Evolutionary conservation across 53 echinoderm and acorn worm genomes (phyloP).

Genomic region (Henricia sp.): DNA sequence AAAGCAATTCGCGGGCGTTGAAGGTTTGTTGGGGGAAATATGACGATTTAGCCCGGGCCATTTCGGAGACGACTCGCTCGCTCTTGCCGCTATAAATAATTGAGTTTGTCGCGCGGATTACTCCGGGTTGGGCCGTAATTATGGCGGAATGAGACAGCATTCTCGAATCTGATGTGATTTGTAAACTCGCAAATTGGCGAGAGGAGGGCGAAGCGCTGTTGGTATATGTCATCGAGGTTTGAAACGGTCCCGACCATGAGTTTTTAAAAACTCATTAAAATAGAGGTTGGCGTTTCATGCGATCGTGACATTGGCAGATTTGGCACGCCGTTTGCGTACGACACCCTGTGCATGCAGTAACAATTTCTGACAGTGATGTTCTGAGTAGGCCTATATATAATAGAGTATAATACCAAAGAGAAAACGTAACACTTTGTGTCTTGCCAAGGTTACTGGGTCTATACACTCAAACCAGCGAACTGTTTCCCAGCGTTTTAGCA

Average conservation of each 20-base stretch:
- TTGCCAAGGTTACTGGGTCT: too few relatives aligned
- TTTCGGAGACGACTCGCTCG: not conserved
- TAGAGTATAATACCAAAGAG: too few relatives aligned
- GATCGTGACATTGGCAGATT: too few relatives aligned
- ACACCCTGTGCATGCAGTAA: too few relatives aligned
- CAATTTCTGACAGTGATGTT: too few relatives aligned
- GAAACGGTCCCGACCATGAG: not conserved
- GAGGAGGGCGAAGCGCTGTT: not conserved
- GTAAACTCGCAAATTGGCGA: not conserved
- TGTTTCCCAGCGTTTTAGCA: too few relatives aligned
- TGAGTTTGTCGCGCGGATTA: conserved; percentile 15
- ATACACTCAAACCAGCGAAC: too few relatives aligned
- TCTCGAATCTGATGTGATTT: conserved; percentile 1
- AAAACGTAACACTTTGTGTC: too few relatives aligned
- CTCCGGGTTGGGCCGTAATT: not conserved
- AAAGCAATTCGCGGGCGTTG: conserved; percentile 15
- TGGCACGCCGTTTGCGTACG: too few relatives aligned
- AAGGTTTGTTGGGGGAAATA: not conserved
- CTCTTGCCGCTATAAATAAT: not conserved
- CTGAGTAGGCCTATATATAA: too few relatives aligned
- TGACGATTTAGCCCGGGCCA: too few relatives aligned
- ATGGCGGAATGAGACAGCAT: not conserved
- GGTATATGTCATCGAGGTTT: not conserved
- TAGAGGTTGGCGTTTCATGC: too few relatives aligned
- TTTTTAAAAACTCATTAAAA: conserved; percentile 20